These are phyloP conservation scores for Parauchenoglanis punctatus DNA, from an alignment of 2,797 vertebrate species.

Conservation along the genomic window DNA sequence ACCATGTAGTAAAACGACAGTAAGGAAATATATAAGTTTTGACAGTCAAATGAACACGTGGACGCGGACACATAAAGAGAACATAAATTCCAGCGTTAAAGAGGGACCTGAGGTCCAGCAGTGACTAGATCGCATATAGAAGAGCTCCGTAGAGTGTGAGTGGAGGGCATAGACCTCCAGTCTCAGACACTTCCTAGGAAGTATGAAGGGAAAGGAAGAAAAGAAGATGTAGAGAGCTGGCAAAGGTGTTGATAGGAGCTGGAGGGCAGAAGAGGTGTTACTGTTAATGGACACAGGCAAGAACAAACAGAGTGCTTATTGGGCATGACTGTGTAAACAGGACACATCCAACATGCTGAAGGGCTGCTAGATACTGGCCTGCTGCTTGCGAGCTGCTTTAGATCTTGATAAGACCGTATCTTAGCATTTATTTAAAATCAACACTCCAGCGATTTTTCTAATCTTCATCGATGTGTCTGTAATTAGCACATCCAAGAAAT, in stretches of 20 bases:
- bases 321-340: conserved; percentile 34
- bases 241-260: conserved; percentile 49
- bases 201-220: conserved; percentile 9
- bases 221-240: conserved; percentile 34
- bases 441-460: background rate
- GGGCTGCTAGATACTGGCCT: background rate
- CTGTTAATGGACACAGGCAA: conserved; percentile 64
- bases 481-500: background rate
- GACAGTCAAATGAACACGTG: conserved; percentile 10
- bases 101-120: conserved; percentile 19
- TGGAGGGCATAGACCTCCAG: conserved; percentile 26
- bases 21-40: background rate
- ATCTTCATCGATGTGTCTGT: background rate
- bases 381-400: background rate
- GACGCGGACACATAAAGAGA: background rate
- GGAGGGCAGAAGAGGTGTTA: conserved; percentile 57
- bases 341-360: conserved; percentile 51
- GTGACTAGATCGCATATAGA: conserved; percentile 8
- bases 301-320: conserved; percentile 57
- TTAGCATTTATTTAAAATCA: background rate
- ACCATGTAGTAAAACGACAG: background rate
- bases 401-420: background rate
- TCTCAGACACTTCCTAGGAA: conserved; percentile 39
- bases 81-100: conserved; percentile 24
- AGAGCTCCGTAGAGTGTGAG: conserved; percentile 26